Percentiles rank a stretch among this genome's conserved stretches.
Conservation (phyloP, 1,140 invertebrate species). For the Heliconius hermathena region DNA sequence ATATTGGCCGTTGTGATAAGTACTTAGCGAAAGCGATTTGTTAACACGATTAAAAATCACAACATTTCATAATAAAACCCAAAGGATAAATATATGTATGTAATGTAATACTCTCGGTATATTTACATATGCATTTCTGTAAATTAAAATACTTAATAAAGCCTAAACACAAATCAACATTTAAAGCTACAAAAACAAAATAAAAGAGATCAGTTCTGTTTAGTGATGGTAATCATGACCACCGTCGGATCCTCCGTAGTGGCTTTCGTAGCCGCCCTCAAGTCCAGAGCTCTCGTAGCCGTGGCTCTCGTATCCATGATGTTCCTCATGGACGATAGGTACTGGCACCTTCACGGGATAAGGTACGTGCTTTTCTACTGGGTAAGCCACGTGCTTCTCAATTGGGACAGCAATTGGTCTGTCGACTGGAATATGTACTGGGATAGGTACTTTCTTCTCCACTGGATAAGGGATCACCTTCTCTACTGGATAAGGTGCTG, state of each 20-base stretch:
- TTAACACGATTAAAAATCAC: neutral
- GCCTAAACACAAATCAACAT: slow-evolving; percentile 79
- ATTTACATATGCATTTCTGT: slow-evolving; percentile 67
- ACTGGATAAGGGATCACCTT: slow-evolving; percentile 83
- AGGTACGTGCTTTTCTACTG: slow-evolving; percentile 84
- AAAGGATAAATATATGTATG: slow-evolving; percentile 29
- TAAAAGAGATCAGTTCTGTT: slow-evolving; percentile 77
- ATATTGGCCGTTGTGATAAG: neutral
- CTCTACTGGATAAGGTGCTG: slow-evolving; percentile 83
- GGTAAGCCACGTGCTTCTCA: slow-evolving; percentile 85
- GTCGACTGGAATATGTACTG: slow-evolving; percentile 84
- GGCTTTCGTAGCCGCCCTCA: slow-evolving; percentile 29
- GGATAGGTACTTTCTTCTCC: slow-evolving; percentile 83
- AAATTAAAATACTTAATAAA: slow-evolving; percentile 67
- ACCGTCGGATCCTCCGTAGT: slow-evolving; percentile 53
- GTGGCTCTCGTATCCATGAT: slow-evolving; percentile 43
- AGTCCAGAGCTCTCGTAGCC: slow-evolving; percentile 20
- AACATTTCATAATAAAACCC: neutral
- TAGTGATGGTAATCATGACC: slow-evolving; percentile 66
- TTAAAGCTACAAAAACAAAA: slow-evolving; percentile 81
- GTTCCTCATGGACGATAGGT: slow-evolving; percentile 75
- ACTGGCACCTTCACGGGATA: slow-evolving; percentile 82
- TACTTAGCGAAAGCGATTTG: neutral
- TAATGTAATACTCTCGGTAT: slow-evolving; percentile 77
- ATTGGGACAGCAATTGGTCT: slow-evolving; percentile 83